Evolutionary conservation across 2,797 vertebrate species (phyloP), one percentile per base, ranked within the genome.

Genomic region (Rhinogobio ventralis): DNA sequence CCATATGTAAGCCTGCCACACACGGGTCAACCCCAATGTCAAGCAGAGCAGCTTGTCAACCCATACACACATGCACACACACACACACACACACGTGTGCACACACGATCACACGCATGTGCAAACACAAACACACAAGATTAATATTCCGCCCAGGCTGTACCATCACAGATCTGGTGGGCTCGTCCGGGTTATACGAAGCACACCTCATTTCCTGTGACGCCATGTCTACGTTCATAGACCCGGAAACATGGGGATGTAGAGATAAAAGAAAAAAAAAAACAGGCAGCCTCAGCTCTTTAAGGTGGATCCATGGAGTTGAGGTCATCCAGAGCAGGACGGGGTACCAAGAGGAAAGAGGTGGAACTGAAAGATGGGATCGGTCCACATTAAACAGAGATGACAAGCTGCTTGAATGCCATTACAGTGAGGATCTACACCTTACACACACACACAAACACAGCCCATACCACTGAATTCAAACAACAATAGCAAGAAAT

Each of bases 231-330:
- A 71, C 66, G 73, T 28, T 57, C 4, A 36, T 5, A 75, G 20
- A 72, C 64, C 36, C 39, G 46, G 71, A 81, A 76, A 64, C 19
- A 49, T 4, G 0, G 23, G 78, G 64, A 87, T 87, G 85, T 75
- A 89, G 83, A 78, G 87, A 89, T 90, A 68, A 83, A n/a, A n/a
- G n/a, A n/a, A 74, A 62, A 72, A 13, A 46, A 15, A 42, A 39
- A 49, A 69, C 66, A 64, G 14, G 51, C 8, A 53, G 64, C 8
- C 92, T 92, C 92, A 92, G 91, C 89, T 91, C 93, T 95, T 95
- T 95, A 95, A 96, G 94, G 94, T 95, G 94, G 94, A 92, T 92
- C 95, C 94, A 89, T 91, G 90, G 91, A 89, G 85, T 90, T 92
- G 91, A 92, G 92, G 91, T 91, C 93, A 95, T 94, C 94, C 95